These are phyloP conservation scores for Coracias cyanogaster DNA, from an alignment of 2,797 vertebrate species.

Conservation along the genomic window DNA sequence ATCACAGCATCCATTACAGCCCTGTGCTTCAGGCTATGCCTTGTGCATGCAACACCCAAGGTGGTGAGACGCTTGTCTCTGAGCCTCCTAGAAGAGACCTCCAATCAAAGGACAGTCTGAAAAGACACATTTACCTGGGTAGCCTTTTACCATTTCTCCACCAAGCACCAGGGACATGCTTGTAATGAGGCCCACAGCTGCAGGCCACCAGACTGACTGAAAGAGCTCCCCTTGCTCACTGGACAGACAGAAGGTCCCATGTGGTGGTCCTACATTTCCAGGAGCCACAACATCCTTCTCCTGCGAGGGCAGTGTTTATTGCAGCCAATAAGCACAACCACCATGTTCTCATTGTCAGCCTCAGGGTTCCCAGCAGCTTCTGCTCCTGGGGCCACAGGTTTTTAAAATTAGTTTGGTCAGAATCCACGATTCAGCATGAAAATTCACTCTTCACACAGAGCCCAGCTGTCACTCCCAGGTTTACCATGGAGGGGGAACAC, in stretches of 20 bases:
- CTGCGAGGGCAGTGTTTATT: background rate
- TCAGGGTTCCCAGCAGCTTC: background rate
- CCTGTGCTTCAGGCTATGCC: background rate
- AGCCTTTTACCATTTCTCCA: background rate
- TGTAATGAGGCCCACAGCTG: background rate
- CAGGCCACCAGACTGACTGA: background rate
- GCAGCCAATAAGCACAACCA: background rate
- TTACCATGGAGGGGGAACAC: rapidly evolving
- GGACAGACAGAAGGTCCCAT: background rate
- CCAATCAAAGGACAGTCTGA: background rate
- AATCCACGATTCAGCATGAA: background rate
- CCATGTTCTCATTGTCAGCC: background rate
- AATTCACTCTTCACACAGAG: background rate
- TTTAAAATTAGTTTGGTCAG: background rate
- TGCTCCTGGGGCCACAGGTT: background rate
- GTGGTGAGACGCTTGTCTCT: background rate
- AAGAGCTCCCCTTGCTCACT: background rate
- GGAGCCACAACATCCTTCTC: background rate
- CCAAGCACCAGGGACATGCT: background rate
- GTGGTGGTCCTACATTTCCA: rapidly evolving
- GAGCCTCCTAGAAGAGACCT: background rate
- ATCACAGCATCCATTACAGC: rapidly evolving
- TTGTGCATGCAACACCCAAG: too few species aligned
- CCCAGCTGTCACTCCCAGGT: background rate
- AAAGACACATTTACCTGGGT: background rate